phyloP scores from a whole-genome alignment of 2,797 vertebrate species.

The Falco columbarius region DNA sequence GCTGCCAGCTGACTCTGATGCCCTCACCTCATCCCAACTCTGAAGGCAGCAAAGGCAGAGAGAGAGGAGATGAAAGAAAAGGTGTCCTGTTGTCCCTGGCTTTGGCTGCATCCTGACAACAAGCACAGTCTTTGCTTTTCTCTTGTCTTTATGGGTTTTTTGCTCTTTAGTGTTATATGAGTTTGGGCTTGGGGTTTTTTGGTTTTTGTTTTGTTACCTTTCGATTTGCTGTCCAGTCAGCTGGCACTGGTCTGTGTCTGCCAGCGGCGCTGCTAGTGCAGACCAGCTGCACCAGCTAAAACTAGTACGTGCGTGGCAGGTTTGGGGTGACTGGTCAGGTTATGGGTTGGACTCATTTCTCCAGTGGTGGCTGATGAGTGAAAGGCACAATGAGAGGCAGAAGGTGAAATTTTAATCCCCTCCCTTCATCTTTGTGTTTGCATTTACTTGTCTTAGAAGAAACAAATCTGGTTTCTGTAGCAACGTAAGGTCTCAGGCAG shows the following conservation, averaged over 20 bases:
- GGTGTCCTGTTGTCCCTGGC: neutral
- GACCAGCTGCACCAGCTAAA: fast-evolving
- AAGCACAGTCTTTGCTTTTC: neutral
- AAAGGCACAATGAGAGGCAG: neutral
- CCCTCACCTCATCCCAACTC: too few relatives aligned
- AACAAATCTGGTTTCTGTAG: neutral
- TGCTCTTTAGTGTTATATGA: fast-evolving
- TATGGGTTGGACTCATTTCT: neutral
- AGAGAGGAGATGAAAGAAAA: neutral
- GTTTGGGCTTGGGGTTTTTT: too few relatives aligned
- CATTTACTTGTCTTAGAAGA: neutral
- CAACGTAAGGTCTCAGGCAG: neutral
- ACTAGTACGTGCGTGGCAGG: fast-evolving
- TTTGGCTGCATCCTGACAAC: neutral
- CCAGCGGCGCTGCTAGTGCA: neutral
- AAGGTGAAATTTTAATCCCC: neutral
- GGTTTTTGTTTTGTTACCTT: neutral
- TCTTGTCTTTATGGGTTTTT: neutral
- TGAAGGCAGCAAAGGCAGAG: neutral
- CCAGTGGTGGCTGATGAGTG: neutral
- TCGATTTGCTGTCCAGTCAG: neutral
- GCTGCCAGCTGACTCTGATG: neutral
- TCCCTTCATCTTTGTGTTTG: neutral
- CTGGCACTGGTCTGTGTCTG: neutral
- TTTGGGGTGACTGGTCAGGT: neutral